A percentile compares a stretch with the other conserved stretches of the same genome.
These are phyloP conservation scores for Leptinotarsa undecemlineata DNA, from an alignment of 1,140 invertebrate species.

Conservation along the genomic window DNA sequence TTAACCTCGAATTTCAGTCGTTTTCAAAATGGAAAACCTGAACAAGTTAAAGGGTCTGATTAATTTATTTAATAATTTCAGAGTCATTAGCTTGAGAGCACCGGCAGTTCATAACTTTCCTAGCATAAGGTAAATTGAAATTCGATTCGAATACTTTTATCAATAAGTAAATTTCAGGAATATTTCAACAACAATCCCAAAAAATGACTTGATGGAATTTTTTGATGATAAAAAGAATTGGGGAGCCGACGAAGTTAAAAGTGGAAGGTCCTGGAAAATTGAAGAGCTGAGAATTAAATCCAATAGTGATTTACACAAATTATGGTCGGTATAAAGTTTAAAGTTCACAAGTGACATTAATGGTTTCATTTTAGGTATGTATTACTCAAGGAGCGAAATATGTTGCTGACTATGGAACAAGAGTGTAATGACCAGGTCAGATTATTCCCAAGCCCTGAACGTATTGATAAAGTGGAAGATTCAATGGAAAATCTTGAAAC, in stretches of 20 bases:
- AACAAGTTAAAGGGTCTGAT: background rate
- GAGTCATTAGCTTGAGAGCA: background rate
- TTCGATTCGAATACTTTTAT: no score
- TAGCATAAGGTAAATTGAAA: background rate
- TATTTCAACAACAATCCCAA: constrained; percentile 28
- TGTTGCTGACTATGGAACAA: constrained; percentile 95
- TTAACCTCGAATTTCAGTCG: no score
- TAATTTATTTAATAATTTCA: background rate
- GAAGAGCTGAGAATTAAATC: constrained; percentile 95
- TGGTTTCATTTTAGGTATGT: constrained; percentile 70
- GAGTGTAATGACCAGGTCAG: constrained; percentile 69
- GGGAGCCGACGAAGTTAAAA: constrained; percentile 75
- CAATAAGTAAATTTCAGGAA: constrained; percentile 14
- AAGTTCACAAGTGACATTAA: background rate
- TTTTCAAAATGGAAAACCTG: background rate
- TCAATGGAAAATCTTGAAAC: constrained; percentile 95
- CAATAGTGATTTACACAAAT: constrained; percentile 94
- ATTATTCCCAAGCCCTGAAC: constrained; percentile 92
- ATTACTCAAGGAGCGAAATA: constrained; percentile 94
- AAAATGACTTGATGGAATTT: constrained; percentile 78
- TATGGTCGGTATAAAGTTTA: constrained; percentile 73
- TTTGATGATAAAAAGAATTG: constrained; percentile 91
- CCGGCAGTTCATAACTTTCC: background rate
- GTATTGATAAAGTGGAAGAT: constrained; percentile 92
- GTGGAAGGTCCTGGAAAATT: constrained; percentile 84